Evolutionary conservation across 1,140 invertebrate species (phyloP), one percentile per base, ranked within the genome.

Genomic region (Anoplolepis gracilipes): DNA sequence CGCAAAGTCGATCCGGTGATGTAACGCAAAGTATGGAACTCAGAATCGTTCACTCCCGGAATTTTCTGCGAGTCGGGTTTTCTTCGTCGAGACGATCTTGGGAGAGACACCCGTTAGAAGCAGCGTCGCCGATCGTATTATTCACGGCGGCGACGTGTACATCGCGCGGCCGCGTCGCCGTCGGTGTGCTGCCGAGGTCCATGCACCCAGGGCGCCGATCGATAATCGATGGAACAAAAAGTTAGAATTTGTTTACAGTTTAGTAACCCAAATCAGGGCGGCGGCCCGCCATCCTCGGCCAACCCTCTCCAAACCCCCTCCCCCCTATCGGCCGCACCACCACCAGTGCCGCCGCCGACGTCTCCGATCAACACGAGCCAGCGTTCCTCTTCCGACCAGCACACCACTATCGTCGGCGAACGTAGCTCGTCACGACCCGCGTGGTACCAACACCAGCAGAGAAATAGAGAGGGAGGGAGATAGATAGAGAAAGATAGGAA

Each of bases 181-280:
- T 30, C 49, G 78, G 62, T 88, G 84, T 86, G 77, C 87, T 25
- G 62, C 81, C 55, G 88, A 90, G 93, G 92, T 93, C 91, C 55
- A 87, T 93, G 93, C 92, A 89, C 92, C 86, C 91, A 53, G 70
- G 69, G 67, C 67, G 62, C 89, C 88, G 90, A 93, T 94, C 93
- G 92, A 93, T 94, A 92, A 93, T 94, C 93, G 92, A 93, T 93
- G 75, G 87, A 89, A 91, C 90, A 92, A 93, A 93, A 93, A 93
- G 91, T 92, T 88, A 62, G 91, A 93, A 93, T 94, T 94, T 94
- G 93, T 94, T 94, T 94, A 94, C 93, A 93, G 93, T 93, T 94
- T 94, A 93, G 93, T 94, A 94, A 94, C 93, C 93, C 93, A 94
- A 94, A 94, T 94, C 92, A 91, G 87, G 84, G 88, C 85, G 78